Evolutionary conservation across 30 jellyfish, hydroid and myxozoan genomes (phyloP), one percentile per base, ranked within the genome.

Genomic region (Turritopsis rubra): DNA sequence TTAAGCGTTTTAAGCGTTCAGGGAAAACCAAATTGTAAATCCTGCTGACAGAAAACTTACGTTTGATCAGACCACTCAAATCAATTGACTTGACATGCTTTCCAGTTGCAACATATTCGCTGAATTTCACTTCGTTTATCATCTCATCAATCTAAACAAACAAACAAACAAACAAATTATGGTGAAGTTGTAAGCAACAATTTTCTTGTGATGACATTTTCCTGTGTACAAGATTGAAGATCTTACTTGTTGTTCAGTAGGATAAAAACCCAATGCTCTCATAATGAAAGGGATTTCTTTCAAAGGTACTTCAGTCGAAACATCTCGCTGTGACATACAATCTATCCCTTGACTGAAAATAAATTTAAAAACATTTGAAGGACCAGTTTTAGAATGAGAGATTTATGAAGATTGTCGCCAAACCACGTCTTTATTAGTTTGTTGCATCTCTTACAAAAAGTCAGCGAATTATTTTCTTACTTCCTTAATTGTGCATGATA

Each of bases 201-300:
- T n/a, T n/a, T n/a, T n/a, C n/a, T n/a, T n/a, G n/a, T n/a, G n/a
- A n/a, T n/a, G n/a, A n/a, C n/a, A n/a, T n/a, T n/a, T n/a, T n/a
- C n/a, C n/a, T n/a, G n/a, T n/a, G n/a, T n/a, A n/a, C n/a, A n/a
- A n/a, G n/a, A n/a, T n/a, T n/a, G n/a, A n/a, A n/a, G n/a, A n/a
- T n/a, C n/a, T 24, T 28, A 91, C 97, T 88, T 91, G 91, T 72
- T 91, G 96, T 52, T 91, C 97, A 24, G 97, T 86, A 18, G 97
- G 97, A 80, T 91, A 91, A 68, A 9, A 87, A 16, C 97, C 97
- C 20, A 91, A 87, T 54, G 97, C 97, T 66, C 97, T 84, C 96
- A 91, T 87, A 29, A 91, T 71, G 75, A 82, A 86, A 18, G 97
- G 97, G 18, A 91, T 85, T 72, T 91, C 97, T 0, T 94, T 52